These are phyloP conservation scores for Muntiacus reevesi DNA, from an alignment of 2,113 vertebrate genomes.

Conservation along the genomic window DNA sequence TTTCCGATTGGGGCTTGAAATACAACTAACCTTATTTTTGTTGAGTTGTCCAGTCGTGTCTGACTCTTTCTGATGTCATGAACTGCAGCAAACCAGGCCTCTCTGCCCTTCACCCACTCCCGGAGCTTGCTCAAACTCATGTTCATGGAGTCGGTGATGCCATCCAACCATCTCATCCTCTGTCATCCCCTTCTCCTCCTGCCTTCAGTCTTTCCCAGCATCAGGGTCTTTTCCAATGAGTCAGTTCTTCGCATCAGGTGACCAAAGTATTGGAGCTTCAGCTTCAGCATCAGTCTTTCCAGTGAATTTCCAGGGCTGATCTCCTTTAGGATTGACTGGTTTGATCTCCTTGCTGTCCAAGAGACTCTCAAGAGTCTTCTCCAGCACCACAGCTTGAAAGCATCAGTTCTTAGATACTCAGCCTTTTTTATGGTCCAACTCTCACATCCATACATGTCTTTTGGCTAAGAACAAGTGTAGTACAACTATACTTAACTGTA, in stretches of 20 bases:
- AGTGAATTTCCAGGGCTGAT: background rate
- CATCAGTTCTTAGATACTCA: background rate
- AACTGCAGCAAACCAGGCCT: background rate
- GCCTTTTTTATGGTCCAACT: background rate
- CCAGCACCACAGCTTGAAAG: background rate
- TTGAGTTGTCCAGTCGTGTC: background rate
- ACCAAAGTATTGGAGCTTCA: background rate
- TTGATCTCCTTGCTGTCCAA: background rate
- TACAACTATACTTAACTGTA: background rate
- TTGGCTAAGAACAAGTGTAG: background rate
- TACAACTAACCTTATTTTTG: background rate
- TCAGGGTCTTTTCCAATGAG: background rate
- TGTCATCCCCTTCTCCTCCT: background rate
- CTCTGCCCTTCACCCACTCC: background rate
- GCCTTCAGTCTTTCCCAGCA: background rate
- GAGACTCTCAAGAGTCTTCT: background rate
- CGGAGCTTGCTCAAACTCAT: background rate
- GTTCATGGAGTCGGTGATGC: background rate
- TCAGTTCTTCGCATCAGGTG: accelerated
- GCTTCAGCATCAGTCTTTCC: background rate
- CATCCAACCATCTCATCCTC: background rate
- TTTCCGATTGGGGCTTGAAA: background rate
- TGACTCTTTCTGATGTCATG: background rate
- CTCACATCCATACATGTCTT: background rate
- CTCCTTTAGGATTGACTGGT: background rate